Evolutionary conservation across 2,113 vertebrate genomes (phyloP).

Genomic region (Megalops atlanticus): DNA sequence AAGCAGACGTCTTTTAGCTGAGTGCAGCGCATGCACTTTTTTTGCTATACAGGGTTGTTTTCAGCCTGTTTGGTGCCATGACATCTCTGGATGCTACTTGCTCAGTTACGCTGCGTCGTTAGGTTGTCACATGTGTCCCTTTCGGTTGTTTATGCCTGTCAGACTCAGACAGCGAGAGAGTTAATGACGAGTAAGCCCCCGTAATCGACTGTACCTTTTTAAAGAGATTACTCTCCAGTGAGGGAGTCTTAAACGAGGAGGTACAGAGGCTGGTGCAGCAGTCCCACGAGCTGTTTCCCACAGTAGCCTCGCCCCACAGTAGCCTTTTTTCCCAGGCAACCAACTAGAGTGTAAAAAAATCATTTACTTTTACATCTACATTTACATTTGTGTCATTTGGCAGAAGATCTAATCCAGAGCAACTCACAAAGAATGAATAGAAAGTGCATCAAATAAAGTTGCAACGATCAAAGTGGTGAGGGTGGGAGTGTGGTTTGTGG

Average conservation of each 20-base stretch:
- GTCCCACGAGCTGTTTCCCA: neutral
- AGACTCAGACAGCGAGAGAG: neutral
- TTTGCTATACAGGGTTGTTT: neutral
- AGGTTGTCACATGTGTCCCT: neutral
- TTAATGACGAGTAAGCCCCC: neutral
- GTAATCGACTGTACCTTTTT: neutral
- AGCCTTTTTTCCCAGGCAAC: conserved; percentile 15
- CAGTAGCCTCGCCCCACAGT: neutral
- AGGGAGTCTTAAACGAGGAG: neutral
- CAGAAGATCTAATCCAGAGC: no score
- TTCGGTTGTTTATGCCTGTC: neutral
- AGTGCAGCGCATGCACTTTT: no score
- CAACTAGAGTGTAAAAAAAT: conserved; percentile 2
- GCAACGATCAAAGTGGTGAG: no score
- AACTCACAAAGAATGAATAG: no score
- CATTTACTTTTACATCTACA: no score
- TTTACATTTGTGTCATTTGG: no score
- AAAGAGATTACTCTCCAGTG: neutral
- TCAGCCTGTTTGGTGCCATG: neutral
- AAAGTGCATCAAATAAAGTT: no score
- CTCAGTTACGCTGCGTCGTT: neutral
- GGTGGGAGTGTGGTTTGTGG: no score
- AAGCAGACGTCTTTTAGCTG: no score
- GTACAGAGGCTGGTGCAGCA: neutral
- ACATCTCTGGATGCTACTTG: neutral